Percentiles rank a stretch among this genome's conserved stretches.
Evolutionary conservation across 2,797 vertebrate genomes (phyloP).

Genomic region (Ibycter americanus): DNA sequence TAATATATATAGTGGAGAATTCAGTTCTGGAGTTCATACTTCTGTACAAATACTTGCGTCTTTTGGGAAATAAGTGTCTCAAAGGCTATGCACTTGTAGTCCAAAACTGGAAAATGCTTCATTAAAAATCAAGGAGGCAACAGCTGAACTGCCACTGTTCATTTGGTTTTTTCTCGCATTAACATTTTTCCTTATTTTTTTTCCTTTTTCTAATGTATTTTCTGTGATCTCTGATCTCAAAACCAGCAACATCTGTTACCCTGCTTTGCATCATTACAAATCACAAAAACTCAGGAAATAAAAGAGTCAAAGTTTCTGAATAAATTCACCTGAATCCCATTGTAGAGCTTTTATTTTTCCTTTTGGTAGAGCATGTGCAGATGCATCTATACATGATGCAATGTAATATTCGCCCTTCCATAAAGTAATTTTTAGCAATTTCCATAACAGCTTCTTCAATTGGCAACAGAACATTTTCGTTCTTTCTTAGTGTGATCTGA

Average conservation of each 20-base stretch:
- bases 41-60: not conserved
- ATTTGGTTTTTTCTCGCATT: not conserved
- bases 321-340: not conserved
- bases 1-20: not conserved
- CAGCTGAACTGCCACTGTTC: not conserved
- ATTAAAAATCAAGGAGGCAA: not conserved
- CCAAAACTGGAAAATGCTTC: not conserved
- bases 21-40: not conserved
- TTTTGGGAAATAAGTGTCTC: not conserved
- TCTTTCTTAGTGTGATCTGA: conserved; percentile 16
- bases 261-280: not conserved
- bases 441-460: not conserved
- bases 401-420: not conserved
- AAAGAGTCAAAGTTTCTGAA: not conserved
- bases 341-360: not conserved
- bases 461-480: not conserved
- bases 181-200: not conserved
- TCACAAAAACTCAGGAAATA: not conserved
- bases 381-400: not conserved
- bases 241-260: not conserved
- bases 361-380: not conserved
- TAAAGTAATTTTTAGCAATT: conserved; percentile 23
- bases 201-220: not conserved
- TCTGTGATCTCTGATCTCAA: not conserved
- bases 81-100: not conserved